phyloP scores from a whole-genome alignment of 2,797 vertebrate species.

The Ptychobarbus kaznakovi region DNA sequence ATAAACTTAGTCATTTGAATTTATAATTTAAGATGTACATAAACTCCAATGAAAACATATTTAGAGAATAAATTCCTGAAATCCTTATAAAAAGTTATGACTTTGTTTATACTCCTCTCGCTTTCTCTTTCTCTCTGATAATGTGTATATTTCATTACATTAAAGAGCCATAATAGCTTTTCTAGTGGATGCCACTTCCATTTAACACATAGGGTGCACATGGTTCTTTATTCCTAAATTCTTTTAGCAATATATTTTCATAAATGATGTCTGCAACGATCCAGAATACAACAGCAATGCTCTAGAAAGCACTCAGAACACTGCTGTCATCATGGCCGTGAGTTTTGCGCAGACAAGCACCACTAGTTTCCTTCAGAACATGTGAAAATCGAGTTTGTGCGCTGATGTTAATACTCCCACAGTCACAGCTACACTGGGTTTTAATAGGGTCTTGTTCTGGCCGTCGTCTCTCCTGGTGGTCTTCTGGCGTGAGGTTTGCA shows the following conservation, averaged over 20 bases:
- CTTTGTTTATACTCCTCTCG: too few relatives aligned
- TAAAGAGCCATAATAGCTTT: too few relatives aligned
- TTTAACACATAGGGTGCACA: too few relatives aligned
- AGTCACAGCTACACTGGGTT: neutral
- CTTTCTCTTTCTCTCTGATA: too few relatives aligned
- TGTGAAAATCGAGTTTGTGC: neutral
- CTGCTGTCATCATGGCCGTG: neutral
- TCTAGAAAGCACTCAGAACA: neutral
- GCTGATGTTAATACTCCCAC: neutral
- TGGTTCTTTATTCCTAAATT: too few relatives aligned
- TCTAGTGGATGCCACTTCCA: too few relatives aligned
- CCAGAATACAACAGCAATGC: neutral
- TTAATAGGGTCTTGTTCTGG: constrained; percentile 8
- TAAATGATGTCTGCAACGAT: neutral
- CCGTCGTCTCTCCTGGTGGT: neutral
- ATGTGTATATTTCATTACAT: too few relatives aligned
- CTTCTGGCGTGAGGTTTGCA: neutral
- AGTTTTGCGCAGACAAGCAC: neutral
- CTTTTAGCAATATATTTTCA: neutral
- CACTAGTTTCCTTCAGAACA: neutral
- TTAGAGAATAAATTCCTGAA: too few relatives aligned
- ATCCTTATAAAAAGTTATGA: too few relatives aligned
- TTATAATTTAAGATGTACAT: too few relatives aligned
- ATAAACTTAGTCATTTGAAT: too few relatives aligned
- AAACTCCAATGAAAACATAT: neutral